These are phyloP conservation scores for Drosophila obscura DNA, from an alignment of 1,140 invertebrate species.

Conservation along the genomic window DNA sequence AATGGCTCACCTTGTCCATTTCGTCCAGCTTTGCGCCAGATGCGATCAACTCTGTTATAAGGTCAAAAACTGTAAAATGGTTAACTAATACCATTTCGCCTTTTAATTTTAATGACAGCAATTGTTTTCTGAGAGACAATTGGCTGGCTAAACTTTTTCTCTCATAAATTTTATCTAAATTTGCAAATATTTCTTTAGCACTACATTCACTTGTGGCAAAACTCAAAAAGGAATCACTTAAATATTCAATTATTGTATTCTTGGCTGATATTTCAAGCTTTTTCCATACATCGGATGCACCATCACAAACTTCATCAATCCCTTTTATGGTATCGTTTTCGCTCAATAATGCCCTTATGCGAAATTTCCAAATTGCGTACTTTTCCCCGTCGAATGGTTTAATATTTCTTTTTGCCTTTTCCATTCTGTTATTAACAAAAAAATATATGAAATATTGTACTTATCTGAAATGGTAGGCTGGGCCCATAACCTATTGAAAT, in stretches of 20 bases:
- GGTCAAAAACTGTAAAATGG: conserved; percentile 64
- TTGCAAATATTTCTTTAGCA: conserved; percentile 69
- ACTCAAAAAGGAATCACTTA: conserved; percentile 68
- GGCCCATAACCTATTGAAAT: too few species aligned
- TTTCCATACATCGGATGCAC: conserved; percentile 52
- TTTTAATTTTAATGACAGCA: conserved; percentile 72
- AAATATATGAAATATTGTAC: conserved; percentile 1
- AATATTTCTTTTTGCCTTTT: background rate
- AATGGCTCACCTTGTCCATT: conserved; percentile 71
- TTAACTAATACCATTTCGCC: background rate
- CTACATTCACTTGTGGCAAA: conserved; percentile 62
- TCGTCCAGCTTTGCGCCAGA: conserved; percentile 67
- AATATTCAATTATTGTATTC: conserved; percentile 71
- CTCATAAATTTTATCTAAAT: conserved; percentile 77
- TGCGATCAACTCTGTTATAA: background rate
- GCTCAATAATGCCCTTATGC: background rate
- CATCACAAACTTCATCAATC: background rate
- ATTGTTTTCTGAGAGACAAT: conserved; percentile 54
- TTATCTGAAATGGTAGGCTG: background rate
- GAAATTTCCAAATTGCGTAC: too few species aligned
- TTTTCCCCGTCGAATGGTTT: conserved; percentile 2
- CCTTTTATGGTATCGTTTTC: conserved; percentile 5
- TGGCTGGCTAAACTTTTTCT: conserved; percentile 80
- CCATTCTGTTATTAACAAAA: conserved; percentile 1
- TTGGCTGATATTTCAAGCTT: conserved; percentile 65